These are phyloP conservation scores for Betta splendens DNA, from an alignment of 2,797 vertebrate genomes.

Conservation along the genomic window DNA sequence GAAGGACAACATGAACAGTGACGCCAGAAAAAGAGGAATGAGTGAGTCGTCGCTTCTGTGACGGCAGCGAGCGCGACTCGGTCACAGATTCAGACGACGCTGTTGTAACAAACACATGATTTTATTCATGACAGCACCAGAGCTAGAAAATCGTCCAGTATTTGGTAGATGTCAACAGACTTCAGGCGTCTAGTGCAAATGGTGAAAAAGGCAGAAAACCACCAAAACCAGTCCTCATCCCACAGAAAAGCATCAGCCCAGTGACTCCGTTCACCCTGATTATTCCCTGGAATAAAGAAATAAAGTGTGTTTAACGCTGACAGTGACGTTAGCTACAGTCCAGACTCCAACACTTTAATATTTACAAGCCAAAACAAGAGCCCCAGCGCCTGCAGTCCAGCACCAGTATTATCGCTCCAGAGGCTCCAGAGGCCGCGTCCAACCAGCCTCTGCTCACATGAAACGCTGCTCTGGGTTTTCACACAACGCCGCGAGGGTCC, in stretches of 20 bases:
- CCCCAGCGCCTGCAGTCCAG: conserved; percentile 52
- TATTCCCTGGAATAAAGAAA: conserved; percentile 40
- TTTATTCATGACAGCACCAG: conserved; percentile 16
- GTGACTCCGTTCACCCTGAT: conserved; percentile 31
- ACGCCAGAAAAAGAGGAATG: no score
- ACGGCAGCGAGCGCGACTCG: no score
- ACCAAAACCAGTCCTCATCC: conserved; percentile 19
- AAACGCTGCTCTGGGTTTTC: conserved; percentile 95
- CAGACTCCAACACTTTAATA: conserved; percentile 66
- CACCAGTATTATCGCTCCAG: no score
- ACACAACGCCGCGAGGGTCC: conserved; percentile 80
- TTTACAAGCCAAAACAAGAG: conserved; percentile 69
- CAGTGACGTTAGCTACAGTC: conserved; percentile 39
- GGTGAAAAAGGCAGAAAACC: conserved; percentile 13
- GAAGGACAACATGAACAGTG: no score
- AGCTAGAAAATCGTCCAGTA: conserved; percentile 14
- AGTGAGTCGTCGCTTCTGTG: no score
- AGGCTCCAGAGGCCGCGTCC: no score
- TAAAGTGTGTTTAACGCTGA: conserved; percentile 3
- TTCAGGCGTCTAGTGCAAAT: neutral
- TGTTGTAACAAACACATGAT: conserved; percentile 16
- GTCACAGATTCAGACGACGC: neutral
- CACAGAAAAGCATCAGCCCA: conserved; percentile 39
- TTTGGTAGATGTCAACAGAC: conserved; percentile 6
- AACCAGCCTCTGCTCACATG: conserved; percentile 79